phyloP scores from a whole-genome alignment of 2,888 invertebrate species.

The Eristalinus sepulchralis region DNA sequence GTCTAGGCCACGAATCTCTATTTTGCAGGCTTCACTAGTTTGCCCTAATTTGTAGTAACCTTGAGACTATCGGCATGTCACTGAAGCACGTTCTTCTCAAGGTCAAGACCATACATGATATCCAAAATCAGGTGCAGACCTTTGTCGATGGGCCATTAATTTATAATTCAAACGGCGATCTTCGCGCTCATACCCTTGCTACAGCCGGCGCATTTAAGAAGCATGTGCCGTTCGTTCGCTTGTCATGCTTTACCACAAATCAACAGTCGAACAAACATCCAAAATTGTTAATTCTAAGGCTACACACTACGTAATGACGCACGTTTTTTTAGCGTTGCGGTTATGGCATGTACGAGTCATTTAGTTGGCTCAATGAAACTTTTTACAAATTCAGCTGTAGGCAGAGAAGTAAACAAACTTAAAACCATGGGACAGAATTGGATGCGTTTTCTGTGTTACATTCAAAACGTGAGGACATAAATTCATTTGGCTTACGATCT shows the following conservation, averaged over 20 bases:
- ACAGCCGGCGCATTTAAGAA: not conserved
- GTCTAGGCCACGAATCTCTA: no score
- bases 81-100: not conserved
- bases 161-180: not conserved
- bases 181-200: not conserved
- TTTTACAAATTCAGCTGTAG: no score
- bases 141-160: not conserved
- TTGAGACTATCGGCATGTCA: no score
- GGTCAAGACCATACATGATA: not conserved
- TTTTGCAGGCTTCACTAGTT: no score
- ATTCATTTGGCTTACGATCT: no score
- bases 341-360: not conserved
- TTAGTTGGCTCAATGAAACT: not conserved
- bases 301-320: constrained; percentile 4
- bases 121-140: not conserved
- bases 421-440: no score
- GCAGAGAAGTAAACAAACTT: no score
- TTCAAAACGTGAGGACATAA: no score
- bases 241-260: constrained; percentile 30
- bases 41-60: no score
- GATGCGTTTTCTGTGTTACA: no score
- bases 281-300: constrained; percentile 5
- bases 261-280: not conserved
- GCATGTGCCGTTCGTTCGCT: not conserved
- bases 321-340: not conserved